Evolutionary conservation across 2,888 invertebrate species (phyloP).

Genomic region (Tricholauxania praeusta): DNA sequence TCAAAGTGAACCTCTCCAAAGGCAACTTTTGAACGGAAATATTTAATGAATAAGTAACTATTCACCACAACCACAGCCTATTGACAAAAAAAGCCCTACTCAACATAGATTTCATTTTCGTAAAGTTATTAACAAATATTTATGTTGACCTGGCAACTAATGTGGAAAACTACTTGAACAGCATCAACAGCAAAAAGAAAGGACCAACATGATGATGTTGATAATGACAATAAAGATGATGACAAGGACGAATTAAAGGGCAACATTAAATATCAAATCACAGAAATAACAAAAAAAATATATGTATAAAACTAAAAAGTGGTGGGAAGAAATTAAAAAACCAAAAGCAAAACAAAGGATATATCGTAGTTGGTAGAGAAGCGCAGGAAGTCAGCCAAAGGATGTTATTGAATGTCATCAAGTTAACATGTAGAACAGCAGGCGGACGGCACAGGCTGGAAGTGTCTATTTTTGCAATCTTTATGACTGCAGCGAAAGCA

Average conservation of each 20-base stretch:
- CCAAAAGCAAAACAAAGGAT: too few species aligned
- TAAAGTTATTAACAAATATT: slow-evolving; percentile 22
- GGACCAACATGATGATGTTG: background rate
- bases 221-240: slow-evolving; percentile 3
- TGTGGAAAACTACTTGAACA: slow-evolving; percentile 7
- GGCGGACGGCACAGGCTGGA: too few species aligned
- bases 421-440: background rate
- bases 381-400: background rate
- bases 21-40: too few species aligned
- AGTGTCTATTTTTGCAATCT: too few species aligned
- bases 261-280: background rate
- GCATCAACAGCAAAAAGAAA: slow-evolving; percentile 8
- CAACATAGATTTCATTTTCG: background rate
- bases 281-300: background rate
- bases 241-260: slow-evolving; percentile 3
- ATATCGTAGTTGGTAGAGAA: too few species aligned
- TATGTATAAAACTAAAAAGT: too few species aligned
- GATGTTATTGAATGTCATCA: slow-evolving; percentile 14
- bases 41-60: too few species aligned
- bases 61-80: too few species aligned
- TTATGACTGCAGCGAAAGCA: background rate
- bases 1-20: too few species aligned
- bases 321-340: too few species aligned
- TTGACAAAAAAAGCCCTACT: too few species aligned
- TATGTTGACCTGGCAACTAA: slow-evolving; percentile 7